Conservation (phyloP, 2,888 invertebrate species). For the Orthosia gracilis region DNA sequence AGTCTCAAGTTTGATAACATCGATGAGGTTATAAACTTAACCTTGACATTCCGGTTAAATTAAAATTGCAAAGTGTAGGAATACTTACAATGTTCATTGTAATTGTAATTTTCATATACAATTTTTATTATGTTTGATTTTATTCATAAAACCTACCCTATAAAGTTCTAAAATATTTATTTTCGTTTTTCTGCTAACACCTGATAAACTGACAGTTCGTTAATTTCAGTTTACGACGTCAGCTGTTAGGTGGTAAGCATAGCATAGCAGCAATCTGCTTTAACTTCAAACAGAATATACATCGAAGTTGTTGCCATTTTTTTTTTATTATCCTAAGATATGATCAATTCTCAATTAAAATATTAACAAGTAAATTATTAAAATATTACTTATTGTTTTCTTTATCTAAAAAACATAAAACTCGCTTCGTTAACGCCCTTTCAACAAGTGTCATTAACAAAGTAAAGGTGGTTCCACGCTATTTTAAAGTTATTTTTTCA, state of each 20-base stretch:
- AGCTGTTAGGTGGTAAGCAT: neutral
- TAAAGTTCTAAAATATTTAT: neutral
- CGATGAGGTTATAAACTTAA: slow-evolving; percentile 54
- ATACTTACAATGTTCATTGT: slow-evolving; percentile 44
- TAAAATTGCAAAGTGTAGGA: neutral
- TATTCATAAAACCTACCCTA: neutral
- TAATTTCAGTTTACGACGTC: slow-evolving; percentile 12
- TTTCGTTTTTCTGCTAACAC: slow-evolving; percentile 22
- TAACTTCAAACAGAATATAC: neutral
- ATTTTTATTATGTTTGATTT: neutral
- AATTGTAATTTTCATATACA: slow-evolving; percentile 11
- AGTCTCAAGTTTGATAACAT: slow-evolving; percentile 18
- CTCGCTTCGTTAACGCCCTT: slow-evolving; percentile 17
- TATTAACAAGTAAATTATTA: neutral
- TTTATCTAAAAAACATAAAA: neutral
- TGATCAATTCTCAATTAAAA: neutral
- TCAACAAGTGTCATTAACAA: slow-evolving; percentile 13
- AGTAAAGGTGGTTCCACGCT: slow-evolving; percentile 37
- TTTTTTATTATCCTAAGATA: neutral
- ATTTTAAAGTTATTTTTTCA: neutral
- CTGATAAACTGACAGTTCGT: slow-evolving; percentile 27
- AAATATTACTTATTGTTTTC: neutral
- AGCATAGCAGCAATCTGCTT: neutral
- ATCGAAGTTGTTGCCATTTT: too few species aligned
- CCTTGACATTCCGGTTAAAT: slow-evolving; percentile 44